Conservation (phyloP, 37 sponge, comb jelly and placozoan genomes). For the Oscarella lobularis region DNA sequence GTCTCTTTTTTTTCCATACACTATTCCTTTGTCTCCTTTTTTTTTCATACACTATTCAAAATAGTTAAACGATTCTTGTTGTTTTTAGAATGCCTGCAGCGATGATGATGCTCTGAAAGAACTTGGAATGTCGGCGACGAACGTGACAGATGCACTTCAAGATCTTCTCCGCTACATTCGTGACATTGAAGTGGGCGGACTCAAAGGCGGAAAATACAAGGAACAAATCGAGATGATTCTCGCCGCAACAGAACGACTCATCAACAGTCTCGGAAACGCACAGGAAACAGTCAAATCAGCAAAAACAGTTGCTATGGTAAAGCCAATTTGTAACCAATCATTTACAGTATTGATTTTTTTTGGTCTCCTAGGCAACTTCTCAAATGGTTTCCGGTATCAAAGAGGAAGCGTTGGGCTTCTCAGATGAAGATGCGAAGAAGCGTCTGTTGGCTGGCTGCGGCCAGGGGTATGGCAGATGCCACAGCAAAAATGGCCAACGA, state of each 20-base stretch:
- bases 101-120: constrained; percentile 81
- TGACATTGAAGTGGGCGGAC: constrained; percentile 18
- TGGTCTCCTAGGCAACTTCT: constrained; percentile 5
- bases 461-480: constrained; percentile 83
- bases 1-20: too few species aligned
- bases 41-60: too few species aligned
- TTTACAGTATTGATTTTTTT: too few species aligned
- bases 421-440: constrained; percentile 68
- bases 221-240: constrained; percentile 78
- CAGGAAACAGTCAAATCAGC: neutral
- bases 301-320: neutral
- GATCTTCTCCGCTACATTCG: constrained; percentile 58
- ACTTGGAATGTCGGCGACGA: constrained; percentile 69
- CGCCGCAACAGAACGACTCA: constrained; percentile 71
- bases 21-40: too few species aligned
- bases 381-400: neutral
- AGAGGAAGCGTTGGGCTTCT: constrained; percentile 44
- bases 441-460: constrained; percentile 75
- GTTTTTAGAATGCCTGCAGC: constrained; percentile 53
- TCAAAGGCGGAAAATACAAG: constrained; percentile 40
- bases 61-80: too few species aligned
- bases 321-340: too few species aligned
- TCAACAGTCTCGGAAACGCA: too few species aligned
- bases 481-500: constrained; percentile 92
- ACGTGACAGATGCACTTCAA: too few species aligned